Conservation (phyloP, 2,888 invertebrate species). For the Conus canariensis region DNA sequence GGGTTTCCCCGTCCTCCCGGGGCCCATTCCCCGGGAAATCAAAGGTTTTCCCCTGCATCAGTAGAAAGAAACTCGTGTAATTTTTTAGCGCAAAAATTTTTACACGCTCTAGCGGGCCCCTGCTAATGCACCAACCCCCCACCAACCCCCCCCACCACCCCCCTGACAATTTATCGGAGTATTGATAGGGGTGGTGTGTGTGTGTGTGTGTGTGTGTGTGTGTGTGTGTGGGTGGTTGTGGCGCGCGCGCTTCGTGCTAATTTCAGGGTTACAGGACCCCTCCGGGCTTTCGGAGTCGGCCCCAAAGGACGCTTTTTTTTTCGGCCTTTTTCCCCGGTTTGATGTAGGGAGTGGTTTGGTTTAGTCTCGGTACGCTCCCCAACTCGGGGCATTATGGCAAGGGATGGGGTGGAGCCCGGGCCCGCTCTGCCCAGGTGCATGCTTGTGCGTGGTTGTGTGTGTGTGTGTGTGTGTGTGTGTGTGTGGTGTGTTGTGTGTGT, state of each 20-base stretch:
- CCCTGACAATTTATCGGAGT: too few relatives aligned
- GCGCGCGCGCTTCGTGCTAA: background rate
- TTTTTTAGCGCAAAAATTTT: too few relatives aligned
- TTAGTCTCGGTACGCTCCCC: conserved; percentile 18
- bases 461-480: background rate
- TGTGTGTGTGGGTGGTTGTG: conserved; percentile 7
- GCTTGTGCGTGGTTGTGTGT: background rate
- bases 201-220: background rate
- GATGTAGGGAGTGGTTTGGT: conserved; percentile 12
- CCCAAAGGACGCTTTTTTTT: conserved; percentile 39
- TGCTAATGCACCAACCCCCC: too few relatives aligned
- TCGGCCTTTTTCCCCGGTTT: conserved; percentile 8
- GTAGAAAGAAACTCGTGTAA: too few relatives aligned
- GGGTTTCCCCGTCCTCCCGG: too few relatives aligned
- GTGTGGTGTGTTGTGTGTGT: too few relatives aligned
- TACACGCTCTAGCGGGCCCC: too few relatives aligned
- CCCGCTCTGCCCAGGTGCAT: background rate
- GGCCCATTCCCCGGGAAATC: too few relatives aligned
- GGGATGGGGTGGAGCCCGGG: background rate
- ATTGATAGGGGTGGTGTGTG: background rate
- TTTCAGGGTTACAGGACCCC: conserved; percentile 29
- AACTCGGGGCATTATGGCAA: background rate
- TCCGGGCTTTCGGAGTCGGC: conserved; percentile 40
- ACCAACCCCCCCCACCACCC: too few relatives aligned
- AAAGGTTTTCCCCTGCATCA: too few relatives aligned